These are phyloP conservation scores for Lepilemur ruficaudatus DNA, from an alignment of 2,797 vertebrate species.

Conservation along the genomic window DNA sequence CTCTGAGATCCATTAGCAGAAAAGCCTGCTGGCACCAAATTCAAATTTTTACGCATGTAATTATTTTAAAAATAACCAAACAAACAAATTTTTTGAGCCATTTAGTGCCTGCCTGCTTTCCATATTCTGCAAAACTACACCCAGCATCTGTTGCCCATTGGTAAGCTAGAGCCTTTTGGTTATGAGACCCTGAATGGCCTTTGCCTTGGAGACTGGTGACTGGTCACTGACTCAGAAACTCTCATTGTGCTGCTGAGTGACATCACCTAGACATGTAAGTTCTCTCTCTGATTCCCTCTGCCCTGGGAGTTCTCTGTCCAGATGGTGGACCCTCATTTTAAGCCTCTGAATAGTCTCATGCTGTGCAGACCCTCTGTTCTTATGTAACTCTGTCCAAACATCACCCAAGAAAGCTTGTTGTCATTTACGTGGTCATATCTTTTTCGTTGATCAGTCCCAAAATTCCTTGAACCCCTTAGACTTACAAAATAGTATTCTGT, in stretches of 20 bases:
- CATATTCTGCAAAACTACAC: not conserved
- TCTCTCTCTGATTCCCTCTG: not conserved
- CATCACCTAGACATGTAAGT: not conserved
- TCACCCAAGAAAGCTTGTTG: not conserved
- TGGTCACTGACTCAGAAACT: not conserved
- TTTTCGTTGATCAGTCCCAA: not conserved
- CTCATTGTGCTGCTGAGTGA: not conserved
- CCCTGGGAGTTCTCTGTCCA: no score
- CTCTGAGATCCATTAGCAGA: not conserved
- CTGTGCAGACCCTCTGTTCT: not conserved
- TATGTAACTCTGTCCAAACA: not conserved
- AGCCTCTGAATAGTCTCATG: not conserved
- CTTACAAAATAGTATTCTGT: not conserved
- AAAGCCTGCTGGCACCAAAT: not conserved
- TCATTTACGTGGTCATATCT: not conserved
- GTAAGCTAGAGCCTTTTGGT: not conserved
- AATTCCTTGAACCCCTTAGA: not conserved
- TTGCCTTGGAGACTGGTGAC: not conserved
- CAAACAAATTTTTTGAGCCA: not conserved
- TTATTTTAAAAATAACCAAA: constrained; percentile 8
- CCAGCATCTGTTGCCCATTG: not conserved
- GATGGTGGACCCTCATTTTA: not conserved
- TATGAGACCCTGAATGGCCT: not conserved
- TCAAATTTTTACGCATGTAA: not conserved
- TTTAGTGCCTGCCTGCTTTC: not conserved